Conservation (phyloP, 2,888 invertebrate genomes). For the Cheilosia variabilis region DNA sequence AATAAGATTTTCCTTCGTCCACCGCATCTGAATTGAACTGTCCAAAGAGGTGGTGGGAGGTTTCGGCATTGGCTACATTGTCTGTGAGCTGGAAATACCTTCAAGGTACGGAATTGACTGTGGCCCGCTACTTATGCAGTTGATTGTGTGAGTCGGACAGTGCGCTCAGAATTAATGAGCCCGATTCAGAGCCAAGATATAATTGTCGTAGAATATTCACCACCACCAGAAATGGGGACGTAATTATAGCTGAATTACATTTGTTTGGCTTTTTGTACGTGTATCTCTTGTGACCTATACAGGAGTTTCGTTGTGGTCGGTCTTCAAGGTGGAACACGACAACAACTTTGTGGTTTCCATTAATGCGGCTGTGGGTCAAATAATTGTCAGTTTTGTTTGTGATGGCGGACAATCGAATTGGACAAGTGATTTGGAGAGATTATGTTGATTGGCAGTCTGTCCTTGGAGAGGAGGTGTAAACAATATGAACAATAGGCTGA, state of each 20-base stretch:
- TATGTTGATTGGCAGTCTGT: neutral
- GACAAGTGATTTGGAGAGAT: neutral
- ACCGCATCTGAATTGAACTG: conserved; percentile 17
- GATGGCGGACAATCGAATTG: neutral
- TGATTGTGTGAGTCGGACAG: conserved; percentile 5
- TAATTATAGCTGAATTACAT: conserved; percentile 37
- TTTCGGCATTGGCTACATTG: neutral
- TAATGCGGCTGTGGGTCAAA: conserved; percentile 17
- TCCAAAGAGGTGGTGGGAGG: neutral
- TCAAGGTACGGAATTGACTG: too few species aligned
- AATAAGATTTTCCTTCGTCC: conserved; percentile 1
- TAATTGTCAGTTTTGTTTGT: conserved; percentile 18
- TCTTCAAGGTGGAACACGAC: neutral
- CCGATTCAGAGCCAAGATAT: conserved; percentile 38
- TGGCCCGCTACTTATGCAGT: neutral
- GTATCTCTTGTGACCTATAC: neutral
- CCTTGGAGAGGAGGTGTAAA: neutral
- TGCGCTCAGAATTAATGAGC: conserved; percentile 30
- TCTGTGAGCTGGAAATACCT: too few species aligned
- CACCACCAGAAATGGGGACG: neutral
- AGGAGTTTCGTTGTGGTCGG: neutral
- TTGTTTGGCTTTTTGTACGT: conserved; percentile 20
- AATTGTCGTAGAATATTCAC: conserved; percentile 24
- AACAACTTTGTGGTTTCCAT: neutral
- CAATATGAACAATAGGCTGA: neutral